phyloP scores from a whole-genome alignment of 1,140 invertebrate genomes.

The Hycleus phaleratus region DNA sequence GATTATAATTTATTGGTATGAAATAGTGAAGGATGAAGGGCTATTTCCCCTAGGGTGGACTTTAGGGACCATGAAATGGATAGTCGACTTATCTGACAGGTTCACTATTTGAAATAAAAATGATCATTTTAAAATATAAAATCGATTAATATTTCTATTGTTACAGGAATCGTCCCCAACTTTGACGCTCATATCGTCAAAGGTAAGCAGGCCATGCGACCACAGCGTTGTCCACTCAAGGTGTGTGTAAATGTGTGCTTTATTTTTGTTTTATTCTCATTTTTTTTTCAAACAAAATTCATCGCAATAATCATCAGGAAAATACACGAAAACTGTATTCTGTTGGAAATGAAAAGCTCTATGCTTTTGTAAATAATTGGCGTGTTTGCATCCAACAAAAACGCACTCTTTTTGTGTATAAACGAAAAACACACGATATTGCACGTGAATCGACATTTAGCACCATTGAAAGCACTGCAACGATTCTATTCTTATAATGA shows the following conservation, averaged over 20 bases:
- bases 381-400: background rate
- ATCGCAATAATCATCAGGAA: too few relatives aligned
- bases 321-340: too few relatives aligned
- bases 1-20: too few relatives aligned
- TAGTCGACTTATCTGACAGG: too few relatives aligned
- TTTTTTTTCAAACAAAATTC: background rate
- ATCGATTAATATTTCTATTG: constrained; percentile 17
- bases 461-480: too few relatives aligned
- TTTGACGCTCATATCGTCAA: constrained; percentile 59
- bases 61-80: too few relatives aligned
- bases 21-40: too few relatives aligned
- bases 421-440: constrained; percentile 5
- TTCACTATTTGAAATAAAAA: background rate
- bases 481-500: too few relatives aligned
- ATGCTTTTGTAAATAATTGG: too few relatives aligned
- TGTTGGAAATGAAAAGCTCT: too few relatives aligned
- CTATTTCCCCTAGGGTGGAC: too few relatives aligned
- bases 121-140: background rate
- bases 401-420: background rate
- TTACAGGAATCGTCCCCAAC: constrained; percentile 59
- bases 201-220: constrained; percentile 53
- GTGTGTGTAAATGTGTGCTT: constrained; percentile 41
- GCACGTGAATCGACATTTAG: constrained; percentile 10
- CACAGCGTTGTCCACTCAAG: constrained; percentile 41
- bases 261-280: constrained; percentile 4